Evolutionary conservation across 2,888 invertebrate species (phyloP).

Genomic region (Cartodere bifasciata): DNA sequence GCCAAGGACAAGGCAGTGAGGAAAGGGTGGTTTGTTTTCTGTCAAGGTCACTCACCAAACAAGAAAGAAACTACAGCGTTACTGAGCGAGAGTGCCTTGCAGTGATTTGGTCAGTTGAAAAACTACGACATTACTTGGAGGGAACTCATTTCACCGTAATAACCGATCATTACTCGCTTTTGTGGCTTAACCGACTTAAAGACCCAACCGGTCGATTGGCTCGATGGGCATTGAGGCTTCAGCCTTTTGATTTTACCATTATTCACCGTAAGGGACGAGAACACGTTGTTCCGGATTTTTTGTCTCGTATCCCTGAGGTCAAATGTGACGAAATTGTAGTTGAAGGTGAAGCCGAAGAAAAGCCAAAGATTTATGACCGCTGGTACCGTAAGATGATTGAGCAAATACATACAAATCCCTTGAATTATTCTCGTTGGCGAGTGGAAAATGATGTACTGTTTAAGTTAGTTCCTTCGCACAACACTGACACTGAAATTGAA

Average conservation of each 20-base stretch:
- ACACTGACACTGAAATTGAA: neutral
- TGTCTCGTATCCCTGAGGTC: slow-evolving; percentile 5
- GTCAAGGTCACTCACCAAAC: slow-evolving; percentile 3
- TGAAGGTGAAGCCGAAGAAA: too few relatives aligned
- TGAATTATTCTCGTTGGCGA: slow-evolving; percentile 3
- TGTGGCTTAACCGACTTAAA: slow-evolving; percentile 10
- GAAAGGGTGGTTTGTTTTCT: slow-evolving; percentile 5
- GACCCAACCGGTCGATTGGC: slow-evolving; percentile 15
- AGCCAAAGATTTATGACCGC: slow-evolving; percentile 2
- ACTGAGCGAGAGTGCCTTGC: slow-evolving; percentile 7
- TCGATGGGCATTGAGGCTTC: slow-evolving; percentile 16
- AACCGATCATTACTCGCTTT: slow-evolving; percentile 13
- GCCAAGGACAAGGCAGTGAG: neutral
- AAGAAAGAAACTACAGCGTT: slow-evolving; percentile 7
- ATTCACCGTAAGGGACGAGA: slow-evolving; percentile 12
- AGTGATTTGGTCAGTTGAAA: slow-evolving; percentile 8
- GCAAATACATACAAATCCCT: slow-evolving; percentile 1
- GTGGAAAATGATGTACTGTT: too few relatives aligned
- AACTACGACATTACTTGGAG: slow-evolving; percentile 14
- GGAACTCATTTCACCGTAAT: slow-evolving; percentile 13
- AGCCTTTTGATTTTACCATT: slow-evolving; percentile 16
- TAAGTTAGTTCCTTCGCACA: neutral
- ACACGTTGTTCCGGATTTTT: slow-evolving; percentile 11
- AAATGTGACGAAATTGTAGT: neutral
- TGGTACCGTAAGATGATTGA: slow-evolving; percentile 5